Evolutionary conservation across 2,888 invertebrate species (phyloP).

Genomic region (Cerastoderma edule): DNA sequence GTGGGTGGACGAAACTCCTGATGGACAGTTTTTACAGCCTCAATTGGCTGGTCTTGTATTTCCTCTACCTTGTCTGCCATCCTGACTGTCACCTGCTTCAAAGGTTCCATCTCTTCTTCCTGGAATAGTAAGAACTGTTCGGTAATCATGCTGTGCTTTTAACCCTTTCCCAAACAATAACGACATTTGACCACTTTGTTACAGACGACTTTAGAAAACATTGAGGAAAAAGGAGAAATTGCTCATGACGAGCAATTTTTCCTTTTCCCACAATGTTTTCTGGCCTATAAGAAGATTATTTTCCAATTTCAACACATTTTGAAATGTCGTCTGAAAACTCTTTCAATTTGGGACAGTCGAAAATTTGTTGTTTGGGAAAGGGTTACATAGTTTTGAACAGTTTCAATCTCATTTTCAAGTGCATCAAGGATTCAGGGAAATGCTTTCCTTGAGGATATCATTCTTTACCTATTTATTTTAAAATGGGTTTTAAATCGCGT

Average conservation of each 20-base stretch:
- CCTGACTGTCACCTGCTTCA: no score
- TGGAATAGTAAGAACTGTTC: slow-evolving; percentile 1
- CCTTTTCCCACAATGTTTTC: slow-evolving; percentile 14
- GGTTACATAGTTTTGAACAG: no score
- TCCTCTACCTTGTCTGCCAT: not conserved
- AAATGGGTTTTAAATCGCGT: no score
- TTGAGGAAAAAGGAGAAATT: slow-evolving; percentile 8
- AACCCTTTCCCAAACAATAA: not conserved
- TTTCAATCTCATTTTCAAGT: no score
- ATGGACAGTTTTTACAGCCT: not conserved
- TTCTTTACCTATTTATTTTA: no score
- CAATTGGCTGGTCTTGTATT: slow-evolving; percentile 42
- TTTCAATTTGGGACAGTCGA: no score
- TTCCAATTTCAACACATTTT: no score
- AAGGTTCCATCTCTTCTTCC: slow-evolving; percentile 34
- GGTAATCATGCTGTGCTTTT: not conserved
- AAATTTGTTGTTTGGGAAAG: no score
- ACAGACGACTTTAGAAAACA: not conserved
- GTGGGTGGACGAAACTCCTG: slow-evolving; percentile 7
- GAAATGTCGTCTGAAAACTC: no score
- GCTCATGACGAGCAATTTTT: not conserved
- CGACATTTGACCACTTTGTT: not conserved
- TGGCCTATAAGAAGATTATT: no score
- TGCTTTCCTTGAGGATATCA: no score
- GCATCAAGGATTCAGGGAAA: no score